These are phyloP conservation scores for Cephalopholis sonnerati DNA, from an alignment of 2,113 vertebrate species.

Conservation along the genomic window DNA sequence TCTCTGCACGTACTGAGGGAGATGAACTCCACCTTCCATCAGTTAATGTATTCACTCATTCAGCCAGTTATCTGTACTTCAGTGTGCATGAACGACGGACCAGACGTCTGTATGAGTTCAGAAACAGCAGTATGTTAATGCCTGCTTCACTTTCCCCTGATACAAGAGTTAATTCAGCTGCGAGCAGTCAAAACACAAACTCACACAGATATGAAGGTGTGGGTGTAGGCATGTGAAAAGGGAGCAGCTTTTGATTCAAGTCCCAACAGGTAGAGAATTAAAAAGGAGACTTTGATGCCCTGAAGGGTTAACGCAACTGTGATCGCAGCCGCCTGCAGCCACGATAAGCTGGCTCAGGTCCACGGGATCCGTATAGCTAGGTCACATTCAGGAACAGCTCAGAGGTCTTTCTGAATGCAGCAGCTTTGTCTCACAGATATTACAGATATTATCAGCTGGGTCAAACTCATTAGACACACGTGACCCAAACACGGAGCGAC, in stretches of 20 bases:
- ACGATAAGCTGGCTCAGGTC: not conserved
- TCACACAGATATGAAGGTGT: not conserved
- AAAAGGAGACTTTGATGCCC: not conserved
- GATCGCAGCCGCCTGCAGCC: not conserved
- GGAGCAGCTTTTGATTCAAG: constrained; percentile 16
- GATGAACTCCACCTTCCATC: not conserved
- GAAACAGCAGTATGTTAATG: not conserved
- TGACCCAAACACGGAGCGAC: not conserved
- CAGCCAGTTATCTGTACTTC: not conserved
- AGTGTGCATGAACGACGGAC: too few relatives aligned
- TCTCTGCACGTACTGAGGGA: not conserved
- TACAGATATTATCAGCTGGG: not conserved
- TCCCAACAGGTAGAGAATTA: constrained; percentile 20
- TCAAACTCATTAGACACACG: not conserved
- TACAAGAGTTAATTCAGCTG: not conserved
- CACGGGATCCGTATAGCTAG: not conserved
- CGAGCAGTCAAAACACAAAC: not conserved
- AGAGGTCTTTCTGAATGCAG: not conserved
- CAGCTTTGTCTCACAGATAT: not conserved
- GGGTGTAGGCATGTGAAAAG: not conserved
- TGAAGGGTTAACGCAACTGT: not conserved
- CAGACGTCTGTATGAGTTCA: not conserved
- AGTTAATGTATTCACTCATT: not conserved
- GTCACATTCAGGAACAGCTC: not conserved
- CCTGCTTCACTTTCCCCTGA: not conserved